Conservation (phyloP, 2,888 invertebrate genomes). For the Cancer borealis region DNA sequence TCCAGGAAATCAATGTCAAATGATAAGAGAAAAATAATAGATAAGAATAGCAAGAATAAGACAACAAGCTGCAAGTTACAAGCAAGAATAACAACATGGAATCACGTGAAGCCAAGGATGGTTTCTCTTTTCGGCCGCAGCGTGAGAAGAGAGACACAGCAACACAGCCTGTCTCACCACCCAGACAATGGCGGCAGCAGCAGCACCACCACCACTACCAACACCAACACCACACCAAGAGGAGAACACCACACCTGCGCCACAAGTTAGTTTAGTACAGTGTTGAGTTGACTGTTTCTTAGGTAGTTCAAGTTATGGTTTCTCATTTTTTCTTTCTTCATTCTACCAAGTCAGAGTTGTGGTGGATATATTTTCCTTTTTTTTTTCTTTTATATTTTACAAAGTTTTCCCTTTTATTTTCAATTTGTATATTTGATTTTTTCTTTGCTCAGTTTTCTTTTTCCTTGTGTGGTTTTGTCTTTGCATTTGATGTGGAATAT, state of each 20-base stretch:
- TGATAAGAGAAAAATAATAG: neutral
- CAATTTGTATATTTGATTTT: too few species aligned
- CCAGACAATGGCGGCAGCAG: neutral
- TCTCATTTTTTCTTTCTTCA: neutral
- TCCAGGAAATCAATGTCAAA: neutral
- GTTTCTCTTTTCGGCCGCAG: slow-evolving; percentile 64
- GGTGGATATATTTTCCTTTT: neutral
- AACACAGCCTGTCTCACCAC: neutral
- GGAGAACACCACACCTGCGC: neutral
- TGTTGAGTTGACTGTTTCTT: neutral
- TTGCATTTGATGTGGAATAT: too few species aligned
- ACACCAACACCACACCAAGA: neutral
- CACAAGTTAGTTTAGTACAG: neutral
- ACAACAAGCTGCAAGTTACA: neutral
- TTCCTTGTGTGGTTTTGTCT: too few species aligned
- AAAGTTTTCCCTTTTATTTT: too few species aligned
- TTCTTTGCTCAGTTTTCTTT: too few species aligned
- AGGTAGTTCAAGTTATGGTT: neutral
- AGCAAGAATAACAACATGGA: neutral
- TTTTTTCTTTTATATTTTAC: neutral
- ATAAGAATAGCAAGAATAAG: neutral
- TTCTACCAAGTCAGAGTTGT: too few species aligned
- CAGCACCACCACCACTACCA: neutral
- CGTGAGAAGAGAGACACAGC: slow-evolving; percentile 49
- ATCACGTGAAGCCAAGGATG: slow-evolving; percentile 35